Percentiles rank a stretch among this genome's conserved stretches.
Evolutionary conservation across 2,113 vertebrate species (phyloP).

Genomic region (Tyto alba): DNA sequence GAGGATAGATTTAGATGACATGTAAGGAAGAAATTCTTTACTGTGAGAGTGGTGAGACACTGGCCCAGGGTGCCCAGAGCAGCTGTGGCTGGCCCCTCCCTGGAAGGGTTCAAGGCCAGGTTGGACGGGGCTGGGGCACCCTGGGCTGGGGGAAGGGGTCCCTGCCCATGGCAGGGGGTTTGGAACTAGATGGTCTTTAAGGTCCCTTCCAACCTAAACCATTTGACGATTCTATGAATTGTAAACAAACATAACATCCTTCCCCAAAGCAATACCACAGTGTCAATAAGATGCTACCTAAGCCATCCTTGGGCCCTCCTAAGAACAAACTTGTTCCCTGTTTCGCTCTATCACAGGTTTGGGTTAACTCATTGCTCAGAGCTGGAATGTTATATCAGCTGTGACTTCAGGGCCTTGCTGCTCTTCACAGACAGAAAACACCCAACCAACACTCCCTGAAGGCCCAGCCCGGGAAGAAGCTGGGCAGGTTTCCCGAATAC

Average conservation of each 20-base stretch:
- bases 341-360: neutral
- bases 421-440: neutral
- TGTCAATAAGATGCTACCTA: neutral
- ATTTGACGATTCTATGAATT: neutral
- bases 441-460: neutral
- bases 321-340: neutral
- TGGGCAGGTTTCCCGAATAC: neutral
- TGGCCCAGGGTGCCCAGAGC: no score
- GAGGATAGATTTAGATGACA: no score
- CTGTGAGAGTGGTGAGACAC: no score
- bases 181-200: no score
- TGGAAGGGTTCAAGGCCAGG: no score
- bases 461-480: neutral
- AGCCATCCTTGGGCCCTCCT: neutral
- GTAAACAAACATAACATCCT: neutral
- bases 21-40: no score
- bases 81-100: no score
- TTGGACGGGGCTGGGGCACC: no score
- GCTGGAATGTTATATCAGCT: neutral
- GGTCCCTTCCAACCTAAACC: no score
- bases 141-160: no score
- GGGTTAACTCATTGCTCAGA: neutral
- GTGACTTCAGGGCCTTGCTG: neutral
- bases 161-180: no score
- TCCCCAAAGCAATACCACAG: neutral